Conservation (phyloP, 2,797 vertebrate genomes). For the Microctenopoma steveboyesi region DNA sequence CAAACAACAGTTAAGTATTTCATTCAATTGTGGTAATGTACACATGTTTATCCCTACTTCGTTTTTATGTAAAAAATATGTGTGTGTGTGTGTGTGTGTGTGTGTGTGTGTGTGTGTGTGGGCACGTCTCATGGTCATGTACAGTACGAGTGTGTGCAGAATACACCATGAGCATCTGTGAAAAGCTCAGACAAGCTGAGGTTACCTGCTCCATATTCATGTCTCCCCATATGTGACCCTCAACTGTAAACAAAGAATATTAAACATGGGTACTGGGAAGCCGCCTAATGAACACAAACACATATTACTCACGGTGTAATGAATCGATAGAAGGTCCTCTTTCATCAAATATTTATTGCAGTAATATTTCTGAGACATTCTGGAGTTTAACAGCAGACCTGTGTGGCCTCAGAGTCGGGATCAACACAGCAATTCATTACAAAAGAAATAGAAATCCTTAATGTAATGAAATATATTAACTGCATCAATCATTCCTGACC, state of each 20-base stretch:
- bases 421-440: slow-evolving; percentile 47
- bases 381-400: slow-evolving; percentile 39
- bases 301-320: slow-evolving; percentile 72
- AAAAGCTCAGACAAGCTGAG: slow-evolving; percentile 60
- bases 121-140: slow-evolving; percentile 19
- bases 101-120: background rate
- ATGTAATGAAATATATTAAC: slow-evolving; percentile 65
- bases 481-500: slow-evolving; percentile 56
- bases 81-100: slow-evolving; percentile 15
- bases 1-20: slow-evolving; percentile 43
- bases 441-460: slow-evolving; percentile 53
- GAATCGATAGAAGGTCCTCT: slow-evolving; percentile 76
- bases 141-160: slow-evolving; percentile 41
- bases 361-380: slow-evolving; percentile 75
- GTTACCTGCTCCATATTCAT: slow-evolving; percentile 81
- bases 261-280: slow-evolving; percentile 76
- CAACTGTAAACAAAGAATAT: slow-evolving; percentile 85
- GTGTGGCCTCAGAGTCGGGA: slow-evolving; percentile 23
- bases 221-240: slow-evolving; percentile 73
- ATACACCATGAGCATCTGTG: slow-evolving; percentile 56
- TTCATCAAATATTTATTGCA: slow-evolving; percentile 87
- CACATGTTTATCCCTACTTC: slow-evolving; percentile 48
- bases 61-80: slow-evolving; percentile 70
- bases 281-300: slow-evolving; percentile 81
- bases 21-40: slow-evolving; percentile 58